Percentiles rank a stretch among this genome's conserved stretches.
These are phyloP conservation scores for Dryobates pubescens DNA, from an alignment of 2,797 vertebrate genomes.

Conservation along the genomic window DNA sequence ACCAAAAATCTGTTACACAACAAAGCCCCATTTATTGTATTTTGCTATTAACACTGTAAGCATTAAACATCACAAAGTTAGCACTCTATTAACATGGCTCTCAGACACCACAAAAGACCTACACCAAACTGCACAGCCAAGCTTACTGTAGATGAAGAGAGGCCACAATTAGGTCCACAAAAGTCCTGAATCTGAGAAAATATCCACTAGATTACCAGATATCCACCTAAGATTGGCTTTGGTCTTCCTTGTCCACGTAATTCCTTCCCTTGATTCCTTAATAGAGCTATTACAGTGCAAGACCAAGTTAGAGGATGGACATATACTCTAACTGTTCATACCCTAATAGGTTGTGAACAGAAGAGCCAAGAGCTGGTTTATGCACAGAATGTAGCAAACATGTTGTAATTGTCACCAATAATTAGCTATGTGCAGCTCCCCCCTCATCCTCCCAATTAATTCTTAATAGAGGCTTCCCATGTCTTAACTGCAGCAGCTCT, in stretches of 20 bases:
- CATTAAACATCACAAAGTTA: not conserved
- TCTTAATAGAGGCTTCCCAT: not conserved
- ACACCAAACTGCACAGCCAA: not conserved
- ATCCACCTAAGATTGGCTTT: not conserved
- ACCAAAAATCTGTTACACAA: constrained; percentile 20
- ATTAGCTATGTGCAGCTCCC: not conserved
- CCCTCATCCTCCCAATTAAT: not conserved
- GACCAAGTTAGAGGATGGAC: not conserved
- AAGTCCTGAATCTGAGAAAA: not conserved
- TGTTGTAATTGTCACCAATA: not conserved
- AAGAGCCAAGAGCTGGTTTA: not conserved
- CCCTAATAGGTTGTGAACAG: not conserved
- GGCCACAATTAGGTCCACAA: not conserved
- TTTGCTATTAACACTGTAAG: not conserved
- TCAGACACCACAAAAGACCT: not conserved
- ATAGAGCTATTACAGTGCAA: not conserved
- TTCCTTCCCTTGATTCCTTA: not conserved
- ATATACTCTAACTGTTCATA: not conserved
- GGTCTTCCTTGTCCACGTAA: not conserved
- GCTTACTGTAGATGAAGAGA: not conserved
- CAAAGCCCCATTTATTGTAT: not conserved
- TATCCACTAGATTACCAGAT: not conserved
- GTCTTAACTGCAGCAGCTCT: not conserved
- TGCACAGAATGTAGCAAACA: not conserved
- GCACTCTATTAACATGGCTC: not conserved